Evolutionary conservation across 23 tunicate genomes (phyloP).

Genomic region (Halocynthia aurantium): DNA sequence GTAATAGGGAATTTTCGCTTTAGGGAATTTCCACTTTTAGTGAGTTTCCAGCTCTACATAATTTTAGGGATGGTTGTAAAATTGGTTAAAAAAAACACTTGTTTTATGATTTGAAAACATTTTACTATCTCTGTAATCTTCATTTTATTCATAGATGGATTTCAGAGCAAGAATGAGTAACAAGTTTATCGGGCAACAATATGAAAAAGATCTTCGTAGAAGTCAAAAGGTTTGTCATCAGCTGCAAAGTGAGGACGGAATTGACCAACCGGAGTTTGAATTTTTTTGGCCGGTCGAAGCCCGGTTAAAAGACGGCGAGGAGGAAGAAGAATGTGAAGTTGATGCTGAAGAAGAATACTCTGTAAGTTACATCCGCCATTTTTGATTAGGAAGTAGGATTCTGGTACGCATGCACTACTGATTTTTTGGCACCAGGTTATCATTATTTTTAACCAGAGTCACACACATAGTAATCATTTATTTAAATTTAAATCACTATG

Average conservation of each 20-base stretch:
- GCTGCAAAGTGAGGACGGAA: constrained; percentile 28
- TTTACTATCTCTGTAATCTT: not conserved
- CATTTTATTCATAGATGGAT: constrained; percentile 19
- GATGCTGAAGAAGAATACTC: constrained; percentile 20
- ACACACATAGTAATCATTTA: too few relatives aligned
- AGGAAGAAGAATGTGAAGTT: constrained; percentile 25
- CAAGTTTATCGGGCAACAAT: constrained; percentile 31
- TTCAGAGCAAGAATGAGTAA: constrained; percentile 76
- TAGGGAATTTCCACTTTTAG: too few relatives aligned
- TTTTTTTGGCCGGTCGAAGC: constrained; percentile 66
- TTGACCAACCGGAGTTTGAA: constrained; percentile 34
- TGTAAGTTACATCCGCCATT: not conserved
- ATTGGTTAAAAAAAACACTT: not conserved
- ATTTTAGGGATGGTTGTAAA: not conserved
- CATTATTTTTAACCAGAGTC: too few relatives aligned
- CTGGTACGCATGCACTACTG: too few relatives aligned
- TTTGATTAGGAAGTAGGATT: too few relatives aligned
- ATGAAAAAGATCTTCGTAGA: constrained; percentile 55
- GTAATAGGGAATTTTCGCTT: too few relatives aligned
- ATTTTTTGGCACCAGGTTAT: too few relatives aligned
- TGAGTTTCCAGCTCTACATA: not conserved
- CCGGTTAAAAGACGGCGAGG: not conserved
- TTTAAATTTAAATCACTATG: too few relatives aligned
- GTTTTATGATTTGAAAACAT: not conserved
- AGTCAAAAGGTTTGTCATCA: constrained; percentile 81